Evolutionary conservation across 2,888 invertebrate genomes (phyloP).

Genomic region (Mesorhabditis sp.): DNA sequence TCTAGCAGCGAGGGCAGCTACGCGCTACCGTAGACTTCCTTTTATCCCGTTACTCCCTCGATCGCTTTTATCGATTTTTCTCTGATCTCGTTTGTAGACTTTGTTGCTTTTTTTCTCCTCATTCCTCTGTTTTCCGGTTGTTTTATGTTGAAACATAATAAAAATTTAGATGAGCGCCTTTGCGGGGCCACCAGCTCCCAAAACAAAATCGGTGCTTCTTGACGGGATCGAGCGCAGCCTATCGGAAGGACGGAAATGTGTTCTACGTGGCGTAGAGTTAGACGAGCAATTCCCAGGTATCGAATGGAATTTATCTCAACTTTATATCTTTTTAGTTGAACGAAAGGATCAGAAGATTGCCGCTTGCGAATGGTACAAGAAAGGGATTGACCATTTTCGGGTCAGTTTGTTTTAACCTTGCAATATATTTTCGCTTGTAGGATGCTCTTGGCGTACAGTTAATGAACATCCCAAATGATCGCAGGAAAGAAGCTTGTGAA

Average conservation of each 20-base stretch:
- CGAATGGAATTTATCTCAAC: background rate
- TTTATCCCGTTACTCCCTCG: no score
- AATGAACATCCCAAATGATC: constrained; percentile 27
- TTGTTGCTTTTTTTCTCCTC: background rate
- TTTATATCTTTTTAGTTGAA: background rate
- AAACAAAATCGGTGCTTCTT: no score
- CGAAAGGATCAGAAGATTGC: constrained; percentile 5
- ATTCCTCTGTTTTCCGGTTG: background rate
- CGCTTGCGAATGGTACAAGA: constrained; percentile 23
- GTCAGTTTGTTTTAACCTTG: background rate
- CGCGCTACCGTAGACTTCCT: no score
- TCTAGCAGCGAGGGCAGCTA: no score
- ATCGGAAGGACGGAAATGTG: background rate
- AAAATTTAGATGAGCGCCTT: no score
- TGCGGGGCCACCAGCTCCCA: no score
- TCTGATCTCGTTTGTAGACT: background rate
- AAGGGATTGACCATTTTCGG: constrained; percentile 15
- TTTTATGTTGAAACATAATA: background rate
- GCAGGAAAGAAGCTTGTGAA: constrained; percentile 19
- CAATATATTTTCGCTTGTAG: background rate
- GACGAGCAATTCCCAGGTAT: background rate
- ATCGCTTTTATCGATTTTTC: background rate
- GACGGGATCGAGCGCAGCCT: background rate
- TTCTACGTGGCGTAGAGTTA: background rate
- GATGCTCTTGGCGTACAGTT: constrained; percentile 20